Conservation (phyloP, 2,113 vertebrate genomes). For the Periophthalmodon schlosseri region DNA sequence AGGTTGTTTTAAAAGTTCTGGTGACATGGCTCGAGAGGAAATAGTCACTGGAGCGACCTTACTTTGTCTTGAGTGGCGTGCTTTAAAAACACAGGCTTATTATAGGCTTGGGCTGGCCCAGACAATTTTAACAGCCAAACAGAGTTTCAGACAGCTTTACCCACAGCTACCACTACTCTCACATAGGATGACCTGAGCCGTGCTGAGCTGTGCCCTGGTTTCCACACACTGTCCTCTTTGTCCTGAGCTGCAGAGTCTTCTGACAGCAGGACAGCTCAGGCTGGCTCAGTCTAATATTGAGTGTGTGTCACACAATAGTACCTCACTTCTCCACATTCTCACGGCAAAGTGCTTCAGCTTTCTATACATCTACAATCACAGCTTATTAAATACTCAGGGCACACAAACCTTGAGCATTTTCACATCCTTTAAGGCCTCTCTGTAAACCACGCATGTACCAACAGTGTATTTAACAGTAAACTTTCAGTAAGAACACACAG, state of each 20-base stretch:
- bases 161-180: slow-evolving; percentile 57
- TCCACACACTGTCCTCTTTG: slow-evolving; percentile 14
- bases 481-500: slow-evolving; percentile 35
- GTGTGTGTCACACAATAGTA: slow-evolving; percentile 55
- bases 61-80: slow-evolving; percentile 61
- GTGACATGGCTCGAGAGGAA: slow-evolving; percentile 73
- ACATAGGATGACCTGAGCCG: slow-evolving; percentile 38
- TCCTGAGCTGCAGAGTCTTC: slow-evolving; percentile 16
- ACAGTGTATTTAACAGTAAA: slow-evolving; percentile 53
- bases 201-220: slow-evolving; percentile 23
- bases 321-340: slow-evolving; percentile 67
- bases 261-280: slow-evolving; percentile 6
- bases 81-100: slow-evolving; percentile 53
- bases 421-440: slow-evolving; percentile 71
- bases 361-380: slow-evolving; percentile 74
- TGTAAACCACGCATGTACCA: slow-evolving; percentile 51
- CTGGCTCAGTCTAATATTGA: slow-evolving; percentile 28
- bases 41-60: slow-evolving; percentile 72
- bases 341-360: slow-evolving; percentile 80
- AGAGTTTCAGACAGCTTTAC: slow-evolving; percentile 78
- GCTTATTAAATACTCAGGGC: slow-evolving; percentile 64
- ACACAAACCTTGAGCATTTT: slow-evolving; percentile 63
- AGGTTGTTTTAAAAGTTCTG: slow-evolving; percentile 61
- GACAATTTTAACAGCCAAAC: slow-evolving; percentile 52
- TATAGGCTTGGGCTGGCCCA: slow-evolving; percentile 58